Evolutionary conservation across 1,140 invertebrate genomes (phyloP), one percentile per base, ranked within the genome.

Genomic region (Brachionus koreanus): DNA sequence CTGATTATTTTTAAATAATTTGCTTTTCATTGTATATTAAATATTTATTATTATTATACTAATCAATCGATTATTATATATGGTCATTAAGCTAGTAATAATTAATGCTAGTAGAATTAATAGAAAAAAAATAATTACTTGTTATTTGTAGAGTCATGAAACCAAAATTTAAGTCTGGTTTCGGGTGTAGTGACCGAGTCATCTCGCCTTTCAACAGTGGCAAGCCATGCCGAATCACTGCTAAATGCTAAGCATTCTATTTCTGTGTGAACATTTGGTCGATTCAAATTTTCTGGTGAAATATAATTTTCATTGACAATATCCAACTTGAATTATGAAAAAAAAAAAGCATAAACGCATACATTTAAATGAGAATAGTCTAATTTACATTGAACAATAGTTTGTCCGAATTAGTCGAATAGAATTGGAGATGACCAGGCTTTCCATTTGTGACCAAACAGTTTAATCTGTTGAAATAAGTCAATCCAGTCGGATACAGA

Each of bases 381-480:
- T 29, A 91, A 91, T 39, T 69, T 87, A 94, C 93, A 90, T 93
- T 93, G 85, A 92, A 94, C 0, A 94, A 86, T 76, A 94, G 89
- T 84, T 88, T 91, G 84, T 92, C 92, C 5, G 90, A 90, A 74
- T 90, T 87, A 0, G 92, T 89, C 67, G 91, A 91, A 86, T 92
- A 94, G 89, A 94, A 94, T 87, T 95, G 94, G 49, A 95, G 87
- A 85, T 93, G 92, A 29, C 94, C 94, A 0, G 91, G 89, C 84
- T 91, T 90, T 43, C 93, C 93, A 88, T 94, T 95, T 82, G 39
- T 52, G 16, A 77, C 83, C 77, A 83, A 81, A 74, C 75, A 72
- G 29, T n/a, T 83, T 13, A 67, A 65, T 33, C 82, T 82, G 9
- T 49, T 33, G 9, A 82, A 82, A 49, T 65, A 65, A 25, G 19